A percentile compares a stretch with the other conserved stretches of the same genome.
Evolutionary conservation across 64 coral and sea anemone genomes (phyloP).

Genomic region (Pocillopora verrucosa): DNA sequence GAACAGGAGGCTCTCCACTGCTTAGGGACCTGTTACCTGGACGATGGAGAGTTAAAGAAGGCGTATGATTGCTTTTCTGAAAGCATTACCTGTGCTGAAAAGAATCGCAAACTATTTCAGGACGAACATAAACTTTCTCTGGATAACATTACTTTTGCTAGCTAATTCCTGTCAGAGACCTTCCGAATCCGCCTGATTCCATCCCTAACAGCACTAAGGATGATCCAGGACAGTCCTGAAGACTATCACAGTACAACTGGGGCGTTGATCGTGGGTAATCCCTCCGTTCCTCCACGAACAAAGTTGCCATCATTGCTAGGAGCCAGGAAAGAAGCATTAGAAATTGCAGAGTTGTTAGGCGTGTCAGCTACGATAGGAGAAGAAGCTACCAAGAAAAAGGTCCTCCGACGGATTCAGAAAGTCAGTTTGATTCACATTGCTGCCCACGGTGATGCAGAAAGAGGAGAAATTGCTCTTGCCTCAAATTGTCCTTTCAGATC

Average conservation of each 20-base stretch:
- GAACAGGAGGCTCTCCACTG: neutral
- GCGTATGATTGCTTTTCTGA: neutral
- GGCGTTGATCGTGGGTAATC: slow-evolving; percentile 22
- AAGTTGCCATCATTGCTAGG: neutral
- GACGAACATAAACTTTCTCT: neutral
- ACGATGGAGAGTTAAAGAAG: neutral
- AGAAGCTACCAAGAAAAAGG: slow-evolving; percentile 6
- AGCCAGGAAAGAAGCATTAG: slow-evolving; percentile 1
- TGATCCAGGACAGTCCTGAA: neutral
- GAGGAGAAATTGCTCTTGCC: slow-evolving; percentile 25
- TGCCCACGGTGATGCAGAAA: slow-evolving; percentile 1
- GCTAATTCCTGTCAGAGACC: no score
- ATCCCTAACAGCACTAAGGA: slow-evolving; percentile 25
- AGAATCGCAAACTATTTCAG: neutral
- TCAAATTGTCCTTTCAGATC: neutral
- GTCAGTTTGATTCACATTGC: slow-evolving; percentile 31
- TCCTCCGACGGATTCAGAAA: neutral
- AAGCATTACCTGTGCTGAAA: neutral
- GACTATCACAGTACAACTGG: neutral
- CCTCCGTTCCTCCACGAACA: neutral
- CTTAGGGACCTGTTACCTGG: neutral
- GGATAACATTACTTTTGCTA: neutral
- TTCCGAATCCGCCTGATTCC: slow-evolving; percentile 17
- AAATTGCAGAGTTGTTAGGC: neutral
- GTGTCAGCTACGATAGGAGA: neutral